These are phyloP conservation scores for Athalia cordata DNA, from an alignment of 2,888 invertebrate genomes.

Conservation along the genomic window DNA sequence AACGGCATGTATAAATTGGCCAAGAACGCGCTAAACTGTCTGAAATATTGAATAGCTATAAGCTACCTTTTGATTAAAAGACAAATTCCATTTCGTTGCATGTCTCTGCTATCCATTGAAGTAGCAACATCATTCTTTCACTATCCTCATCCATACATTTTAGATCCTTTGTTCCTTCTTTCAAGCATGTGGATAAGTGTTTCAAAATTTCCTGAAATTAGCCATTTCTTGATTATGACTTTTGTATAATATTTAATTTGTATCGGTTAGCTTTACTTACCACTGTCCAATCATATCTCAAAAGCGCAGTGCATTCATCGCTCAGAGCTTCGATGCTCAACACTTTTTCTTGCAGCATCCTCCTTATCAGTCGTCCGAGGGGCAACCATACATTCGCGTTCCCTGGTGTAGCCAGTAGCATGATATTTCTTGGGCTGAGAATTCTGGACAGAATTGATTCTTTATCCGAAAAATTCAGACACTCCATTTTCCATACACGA, in stretches of 20 bases:
- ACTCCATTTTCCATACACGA: slow-evolving; percentile 63
- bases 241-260: not conserved
- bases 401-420: slow-evolving; percentile 59
- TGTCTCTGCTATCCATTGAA: slow-evolving; percentile 67
- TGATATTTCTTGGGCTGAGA: slow-evolving; percentile 67
- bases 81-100: slow-evolving; percentile 64
- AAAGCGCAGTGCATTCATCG: slow-evolving; percentile 81
- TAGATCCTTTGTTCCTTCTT: slow-evolving; percentile 61
- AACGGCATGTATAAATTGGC: not conserved
- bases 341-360: slow-evolving; percentile 76
- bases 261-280: slow-evolving; percentile 65
- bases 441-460: slow-evolving; percentile 62
- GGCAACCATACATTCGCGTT: slow-evolving; percentile 59
- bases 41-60: not conserved
- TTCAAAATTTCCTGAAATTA: slow-evolving; percentile 60
- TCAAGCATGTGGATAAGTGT: slow-evolving; percentile 65
- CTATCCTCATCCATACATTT: slow-evolving; percentile 60
- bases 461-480: slow-evolving; percentile 53
- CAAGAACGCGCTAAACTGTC: not conserved
- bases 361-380: slow-evolving; percentile 64
- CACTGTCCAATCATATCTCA: slow-evolving; percentile 81
- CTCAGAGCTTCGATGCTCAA: slow-evolving; percentile 79
- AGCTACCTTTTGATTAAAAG: slow-evolving; percentile 47
- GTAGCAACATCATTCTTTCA: slow-evolving; percentile 63
- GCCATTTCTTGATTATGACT: not conserved